Base-by-base conservation (phyloP, 1,140 invertebrate species). In the Bursaphelenchus mucronatus region DNA sequence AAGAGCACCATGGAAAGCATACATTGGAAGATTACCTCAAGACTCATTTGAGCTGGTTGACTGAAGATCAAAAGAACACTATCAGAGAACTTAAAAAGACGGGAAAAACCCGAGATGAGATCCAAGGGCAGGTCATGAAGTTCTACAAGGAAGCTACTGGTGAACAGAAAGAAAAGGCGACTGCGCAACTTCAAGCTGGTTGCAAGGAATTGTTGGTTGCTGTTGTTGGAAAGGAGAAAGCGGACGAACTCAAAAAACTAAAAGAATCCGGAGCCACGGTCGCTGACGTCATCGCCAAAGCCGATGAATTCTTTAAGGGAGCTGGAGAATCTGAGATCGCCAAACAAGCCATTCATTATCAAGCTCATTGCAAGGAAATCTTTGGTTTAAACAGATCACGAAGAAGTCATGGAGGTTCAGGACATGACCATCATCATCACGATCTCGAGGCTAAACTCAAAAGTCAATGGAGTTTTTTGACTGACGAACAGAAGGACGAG, bases 391-490 rank as follows among this genome's bases (percentile, higher is more conserved):
- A 10, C 50, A 45, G 49, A 7, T 57, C 64, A 9, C 66, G 58
- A 40, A 11, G 41, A n/a, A n/a, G 45, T 39, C 19, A 59, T 15
- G 44, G 47, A 46, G 5, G 61, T 13, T 30, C 30, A 3, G 10
- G 52, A 41, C 30, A 67, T 17, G 30, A 67, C 39, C 21, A 50
- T 44, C 17, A 43, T 21, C 7, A 41, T n/a, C 67, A 67, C 39
- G 63, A 13, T 41, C 44, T 76, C 6, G 74, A 74, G 19, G 58
- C 68, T 39, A 70, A 55, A 11, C 53, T 74, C 13, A 74, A 74
- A 30, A 58, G 64, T 17, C 74, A 74, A 51, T 57, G 76, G 51
- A 67, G 49, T 39, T 74, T 74, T 74, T 44, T 74, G 8, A 76
- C 45, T 13, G 59, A 74, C 44, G 53, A 61, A 41, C 69, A 71